Conservation (phyloP, 92 coral and sea anemone genomes). For the Siderastrea siderea region DNA sequence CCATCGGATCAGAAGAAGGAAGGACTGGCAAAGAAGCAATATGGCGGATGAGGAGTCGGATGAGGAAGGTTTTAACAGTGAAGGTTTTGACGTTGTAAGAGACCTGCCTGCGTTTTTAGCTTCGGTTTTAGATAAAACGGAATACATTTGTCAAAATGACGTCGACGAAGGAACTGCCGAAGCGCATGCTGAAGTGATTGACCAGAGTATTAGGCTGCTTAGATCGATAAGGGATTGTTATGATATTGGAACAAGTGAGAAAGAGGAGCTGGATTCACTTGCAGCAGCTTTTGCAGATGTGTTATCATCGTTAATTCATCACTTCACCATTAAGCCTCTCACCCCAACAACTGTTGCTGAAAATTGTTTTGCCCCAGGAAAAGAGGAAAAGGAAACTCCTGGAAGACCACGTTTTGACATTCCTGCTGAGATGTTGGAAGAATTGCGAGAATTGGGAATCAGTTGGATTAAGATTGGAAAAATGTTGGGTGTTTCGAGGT, state of each 20-base stretch:
- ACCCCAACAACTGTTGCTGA: constrained; percentile 29
- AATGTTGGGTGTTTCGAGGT: constrained; percentile 68
- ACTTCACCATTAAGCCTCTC: constrained; percentile 45
- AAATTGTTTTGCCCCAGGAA: no score
- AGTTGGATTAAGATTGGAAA: constrained; percentile 67
- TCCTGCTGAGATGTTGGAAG: background rate
- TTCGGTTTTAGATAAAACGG: constrained; percentile 62
- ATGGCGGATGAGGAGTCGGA: no score
- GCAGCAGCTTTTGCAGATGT: constrained; percentile 64
- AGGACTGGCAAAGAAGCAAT: no score
- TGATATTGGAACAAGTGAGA: constrained; percentile 54
- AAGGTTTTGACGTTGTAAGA: no score
- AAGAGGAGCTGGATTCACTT: constrained; percentile 55
- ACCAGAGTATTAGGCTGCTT: background rate
- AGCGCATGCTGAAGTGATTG: no score
- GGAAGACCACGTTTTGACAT: no score
- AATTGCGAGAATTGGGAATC: constrained; percentile 65
- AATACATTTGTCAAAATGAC: constrained; percentile 55
- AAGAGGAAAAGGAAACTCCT: no score
- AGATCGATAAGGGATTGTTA: constrained; percentile 54
- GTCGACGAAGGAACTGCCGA: no score
- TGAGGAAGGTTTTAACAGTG: no score
- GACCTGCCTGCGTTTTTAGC: constrained; percentile 61
- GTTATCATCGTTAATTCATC: constrained; percentile 57
- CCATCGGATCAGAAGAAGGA: no score